phyloP scores from a whole-genome alignment of 37 sponge, comb jelly and placozoan genomes.

The Mnemiopsis leidyi region DNA sequence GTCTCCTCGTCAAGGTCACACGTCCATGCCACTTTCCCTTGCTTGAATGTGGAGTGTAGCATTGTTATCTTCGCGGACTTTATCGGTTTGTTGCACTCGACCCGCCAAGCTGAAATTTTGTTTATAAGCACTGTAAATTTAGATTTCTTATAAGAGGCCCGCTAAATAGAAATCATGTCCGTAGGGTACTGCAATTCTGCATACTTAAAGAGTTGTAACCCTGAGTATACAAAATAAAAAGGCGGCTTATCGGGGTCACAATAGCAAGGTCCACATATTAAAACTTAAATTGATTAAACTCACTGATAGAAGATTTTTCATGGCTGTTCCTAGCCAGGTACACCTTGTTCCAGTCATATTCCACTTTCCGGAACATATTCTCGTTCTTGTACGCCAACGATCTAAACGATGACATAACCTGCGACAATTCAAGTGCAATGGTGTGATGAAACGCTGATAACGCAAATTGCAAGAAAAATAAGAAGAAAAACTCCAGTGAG shows the following conservation, averaged over 20 bases:
- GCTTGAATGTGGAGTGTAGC: conserved; percentile 15
- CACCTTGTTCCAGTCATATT: conserved; percentile 69
- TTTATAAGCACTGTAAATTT: too few species aligned
- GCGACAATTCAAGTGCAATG: too few species aligned
- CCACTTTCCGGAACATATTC: conserved; percentile 65
- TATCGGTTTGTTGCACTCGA: neutral
- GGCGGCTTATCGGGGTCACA: neutral
- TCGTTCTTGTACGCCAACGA: neutral
- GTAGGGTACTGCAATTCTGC: too few species aligned
- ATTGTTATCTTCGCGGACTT: neutral
- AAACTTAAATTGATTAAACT: neutral
- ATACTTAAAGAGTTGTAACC: too few species aligned
- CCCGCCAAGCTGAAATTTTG: conserved; percentile 35
- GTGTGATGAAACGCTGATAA: too few species aligned
- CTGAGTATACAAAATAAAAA: too few species aligned
- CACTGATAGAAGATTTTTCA: conserved; percentile 2
- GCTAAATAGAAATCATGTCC: too few species aligned
- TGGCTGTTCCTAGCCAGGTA: conserved; percentile 35
- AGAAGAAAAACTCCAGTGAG: too few species aligned
- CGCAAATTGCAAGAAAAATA: too few species aligned
- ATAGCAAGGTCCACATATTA: neutral
- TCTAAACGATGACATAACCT: neutral
- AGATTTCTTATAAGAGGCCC: too few species aligned
- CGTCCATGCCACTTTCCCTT: neutral
- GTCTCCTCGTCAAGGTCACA: neutral